Percentiles rank a stretch among this genome's conserved stretches.
These are phyloP conservation scores for Aeoliscus strigatus DNA, from an alignment of 2,797 vertebrate genomes.

Conservation along the genomic window DNA sequence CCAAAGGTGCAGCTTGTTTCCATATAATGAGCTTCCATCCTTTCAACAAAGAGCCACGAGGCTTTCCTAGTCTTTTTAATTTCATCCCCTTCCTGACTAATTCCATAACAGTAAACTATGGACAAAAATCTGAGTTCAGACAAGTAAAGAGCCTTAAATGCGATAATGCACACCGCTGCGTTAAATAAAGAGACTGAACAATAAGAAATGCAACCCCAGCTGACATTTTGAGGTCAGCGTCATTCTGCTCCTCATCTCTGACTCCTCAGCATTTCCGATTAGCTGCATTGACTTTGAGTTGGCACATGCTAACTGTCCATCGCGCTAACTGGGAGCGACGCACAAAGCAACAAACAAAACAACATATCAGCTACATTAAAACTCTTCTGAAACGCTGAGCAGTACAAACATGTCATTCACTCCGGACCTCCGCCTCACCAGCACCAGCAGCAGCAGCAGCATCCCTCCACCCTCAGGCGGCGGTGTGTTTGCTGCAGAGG, in stretches of 20 bases:
- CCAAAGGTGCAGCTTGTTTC: slow-evolving; percentile 58
- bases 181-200: slow-evolving; percentile 58
- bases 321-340: slow-evolving; percentile 63
- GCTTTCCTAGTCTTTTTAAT: slow-evolving; percentile 47
- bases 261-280: slow-evolving; percentile 65
- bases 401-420: slow-evolving; percentile 56
- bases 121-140: slow-evolving; percentile 55
- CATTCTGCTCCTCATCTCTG: slow-evolving; percentile 63
- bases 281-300: slow-evolving; percentile 59
- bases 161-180: slow-evolving; percentile 49
- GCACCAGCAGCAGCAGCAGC: no score
- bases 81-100: slow-evolving; percentile 21
- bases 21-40: slow-evolving; percentile 64
- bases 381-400: slow-evolving; percentile 58
- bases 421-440: slow-evolving; percentile 13
- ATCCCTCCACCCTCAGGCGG: no score
- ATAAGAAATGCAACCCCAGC: slow-evolving; percentile 69
- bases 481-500: slow-evolving; percentile 39
- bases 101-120: slow-evolving; percentile 40
- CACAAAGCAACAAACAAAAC: slow-evolving; percentile 65
- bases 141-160: slow-evolving; percentile 52
- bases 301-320: slow-evolving; percentile 46
- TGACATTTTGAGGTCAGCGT: slow-evolving; percentile 78
- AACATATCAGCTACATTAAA: slow-evolving; percentile 59
- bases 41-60: slow-evolving; percentile 46